Evolutionary conservation across 2,888 invertebrate species (phyloP), one percentile per base, ranked within the genome.

Genomic region (Phragmatobia fuliginosa): DNA sequence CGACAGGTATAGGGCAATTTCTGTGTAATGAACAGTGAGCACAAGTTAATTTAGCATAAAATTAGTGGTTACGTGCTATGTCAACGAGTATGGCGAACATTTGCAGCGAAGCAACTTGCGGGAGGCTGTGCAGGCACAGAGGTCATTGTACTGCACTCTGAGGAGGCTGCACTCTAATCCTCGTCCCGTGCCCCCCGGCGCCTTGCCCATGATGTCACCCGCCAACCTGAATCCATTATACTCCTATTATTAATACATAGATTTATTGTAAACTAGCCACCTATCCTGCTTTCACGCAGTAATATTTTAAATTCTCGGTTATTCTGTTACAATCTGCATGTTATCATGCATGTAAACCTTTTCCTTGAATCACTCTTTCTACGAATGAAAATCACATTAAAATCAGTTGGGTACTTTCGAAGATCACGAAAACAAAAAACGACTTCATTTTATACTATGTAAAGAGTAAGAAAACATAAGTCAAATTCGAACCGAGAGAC

Each of bases 81-180:
- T 87, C 87, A 87, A 87, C 86, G 86, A 88, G 83, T 87, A 82
- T 85, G 82, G 86, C 84, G 86, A 87, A 88, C 88, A 89, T 90
- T 89, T 87, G 88, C 85, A 83, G 72, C 80, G 78, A 73, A 85
- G 87, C 87, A 84, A 86, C 87, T 87, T 82, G 86, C 80, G 82
- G 84, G 88, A 91, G 90, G 89, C 89, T 89, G 90, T 83, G 89
- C 89, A 79, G 87, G 86, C 87, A 84, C 88, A 86, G 91, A 90
- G 92, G 94, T 94, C 94, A 90, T 90, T 92, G 94, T 89, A 88
- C 93, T 84, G 83, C 85, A 83, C 82, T 81, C 83, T 74, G 85
- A 87, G 86, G 88, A 89, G 88, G 84, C 90, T 92, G 92, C 90
- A 90, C 91, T 88, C 87, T 83, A 85, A 87, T 86, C 88, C 87